phyloP scores from a whole-genome alignment of 2,113 vertebrate genomes.

The Sclerurus mexicanus region DNA sequence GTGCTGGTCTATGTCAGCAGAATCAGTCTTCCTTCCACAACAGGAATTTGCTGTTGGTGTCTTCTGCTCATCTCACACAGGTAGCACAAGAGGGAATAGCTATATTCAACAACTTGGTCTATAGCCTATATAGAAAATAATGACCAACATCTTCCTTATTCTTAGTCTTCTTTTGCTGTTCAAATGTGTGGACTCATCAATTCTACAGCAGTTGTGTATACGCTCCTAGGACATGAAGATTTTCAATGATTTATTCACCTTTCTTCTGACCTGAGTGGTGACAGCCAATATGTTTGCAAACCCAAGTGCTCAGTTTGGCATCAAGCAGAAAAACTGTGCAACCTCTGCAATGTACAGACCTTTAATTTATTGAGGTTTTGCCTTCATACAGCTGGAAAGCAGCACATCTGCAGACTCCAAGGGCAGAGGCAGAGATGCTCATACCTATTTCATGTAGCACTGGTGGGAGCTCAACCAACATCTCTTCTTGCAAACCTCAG shows the following conservation, averaged over 20 bases:
- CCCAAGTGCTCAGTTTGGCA: not conserved
- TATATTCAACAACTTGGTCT: not conserved
- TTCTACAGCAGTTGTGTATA: not conserved
- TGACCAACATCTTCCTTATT: not conserved
- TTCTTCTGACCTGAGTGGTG: not conserved
- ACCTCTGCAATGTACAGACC: not conserved
- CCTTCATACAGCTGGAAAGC: not conserved
- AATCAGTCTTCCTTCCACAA: not conserved
- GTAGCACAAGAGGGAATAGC: not conserved
- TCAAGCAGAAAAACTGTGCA: not conserved
- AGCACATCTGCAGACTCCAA: not conserved
- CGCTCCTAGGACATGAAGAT: not conserved
- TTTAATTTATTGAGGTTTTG: not conserved
- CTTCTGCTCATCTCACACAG: not conserved
- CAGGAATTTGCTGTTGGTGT: not conserved
- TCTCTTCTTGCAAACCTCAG: not conserved
- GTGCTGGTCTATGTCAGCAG: not conserved
- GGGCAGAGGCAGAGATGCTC: not conserved
- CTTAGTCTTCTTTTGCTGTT: not conserved
- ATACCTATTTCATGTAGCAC: rapidly evolving
- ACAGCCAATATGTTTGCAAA: not conserved
- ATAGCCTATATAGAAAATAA: not conserved
- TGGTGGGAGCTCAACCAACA: not conserved
- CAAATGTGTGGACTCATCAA: not conserved
- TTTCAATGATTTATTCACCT: not conserved